Conservation (phyloP, 1,140 invertebrate species). For the Leptoteleia sp. region DNA sequence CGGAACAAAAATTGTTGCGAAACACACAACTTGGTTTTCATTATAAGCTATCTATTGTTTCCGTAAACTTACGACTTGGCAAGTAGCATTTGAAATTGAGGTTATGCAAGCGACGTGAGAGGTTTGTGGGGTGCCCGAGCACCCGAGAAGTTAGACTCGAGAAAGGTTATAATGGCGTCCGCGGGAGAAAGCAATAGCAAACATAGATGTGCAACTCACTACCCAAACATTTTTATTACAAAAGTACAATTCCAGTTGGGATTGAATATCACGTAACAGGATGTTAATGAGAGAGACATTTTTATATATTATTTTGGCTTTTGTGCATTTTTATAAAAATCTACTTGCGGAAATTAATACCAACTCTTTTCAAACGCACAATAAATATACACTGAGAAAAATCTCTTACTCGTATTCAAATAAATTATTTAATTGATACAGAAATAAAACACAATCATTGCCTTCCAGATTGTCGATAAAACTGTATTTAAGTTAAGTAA, state of each 20-base stretch:
- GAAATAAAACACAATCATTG: too few relatives aligned
- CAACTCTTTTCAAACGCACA: too few relatives aligned
- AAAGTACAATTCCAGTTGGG: slow-evolving; percentile 26
- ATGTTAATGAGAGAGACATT: too few relatives aligned
- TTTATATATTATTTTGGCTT: too few relatives aligned
- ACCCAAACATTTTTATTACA: slow-evolving; percentile 35
- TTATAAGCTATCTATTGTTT: slow-evolving; percentile 61
- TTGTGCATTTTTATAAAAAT: too few relatives aligned
- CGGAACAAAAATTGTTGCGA: slow-evolving; percentile 55
- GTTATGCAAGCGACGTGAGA: slow-evolving; percentile 52
- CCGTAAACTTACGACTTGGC: slow-evolving; percentile 58
- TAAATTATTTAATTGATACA: too few relatives aligned
- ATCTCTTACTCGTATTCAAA: too few relatives aligned
- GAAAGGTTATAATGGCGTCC: slow-evolving; percentile 53
- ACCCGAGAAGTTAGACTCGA: slow-evolving; percentile 30
- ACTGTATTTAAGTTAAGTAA: too few relatives aligned
- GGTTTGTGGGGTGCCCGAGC: slow-evolving; percentile 13
- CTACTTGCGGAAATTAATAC: too few relatives aligned
- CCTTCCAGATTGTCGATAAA: too few relatives aligned
- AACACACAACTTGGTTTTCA: slow-evolving; percentile 60
- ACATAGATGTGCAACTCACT: slow-evolving; percentile 20
- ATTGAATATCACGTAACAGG: slow-evolving; percentile 39
- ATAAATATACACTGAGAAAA: too few relatives aligned
- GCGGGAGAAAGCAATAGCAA: slow-evolving; percentile 46
- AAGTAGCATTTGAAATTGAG: slow-evolving; percentile 56